Evolutionary conservation across 2,888 invertebrate genomes (phyloP).

Genomic region (Eledone cirrhosa): DNA sequence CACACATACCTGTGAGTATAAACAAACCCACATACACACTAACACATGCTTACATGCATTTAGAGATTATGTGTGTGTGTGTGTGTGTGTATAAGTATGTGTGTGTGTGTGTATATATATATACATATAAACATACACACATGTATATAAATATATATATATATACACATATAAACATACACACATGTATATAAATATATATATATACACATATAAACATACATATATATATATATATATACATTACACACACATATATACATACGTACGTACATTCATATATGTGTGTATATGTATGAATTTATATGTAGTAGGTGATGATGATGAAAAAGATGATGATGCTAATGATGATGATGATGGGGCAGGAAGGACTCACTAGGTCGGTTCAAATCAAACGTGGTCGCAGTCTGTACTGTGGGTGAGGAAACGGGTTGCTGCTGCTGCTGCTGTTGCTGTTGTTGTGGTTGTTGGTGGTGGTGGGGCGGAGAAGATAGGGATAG

Average conservation of each 20-base stretch:
- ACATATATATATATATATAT: neutral
- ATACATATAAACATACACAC: neutral
- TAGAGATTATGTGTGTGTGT: neutral
- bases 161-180: neutral
- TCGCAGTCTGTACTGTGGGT: constrained; percentile 34
- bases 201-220: neutral
- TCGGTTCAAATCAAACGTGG: constrained; percentile 29
- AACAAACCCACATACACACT: no score
- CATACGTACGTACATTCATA: neutral
- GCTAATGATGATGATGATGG: neutral
- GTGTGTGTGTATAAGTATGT: neutral
- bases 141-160: neutral
- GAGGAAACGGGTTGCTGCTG: constrained; percentile 40
- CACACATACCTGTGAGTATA: no score
- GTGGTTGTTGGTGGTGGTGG: constrained; percentile 25
- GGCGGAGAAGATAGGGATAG: constrained; percentile 23
- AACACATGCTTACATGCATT: no score
- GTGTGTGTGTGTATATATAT: neutral
- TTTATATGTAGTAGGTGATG: constrained; percentile 1
- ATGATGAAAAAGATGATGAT: neutral
- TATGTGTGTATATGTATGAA: neutral
- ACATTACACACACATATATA: neutral
- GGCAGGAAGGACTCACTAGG: constrained; percentile 31
- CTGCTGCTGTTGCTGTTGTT: constrained; percentile 41
- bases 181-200: no score